Conservation (phyloP, 2,113 vertebrate genomes). For the Phocoena sinus region DNA sequence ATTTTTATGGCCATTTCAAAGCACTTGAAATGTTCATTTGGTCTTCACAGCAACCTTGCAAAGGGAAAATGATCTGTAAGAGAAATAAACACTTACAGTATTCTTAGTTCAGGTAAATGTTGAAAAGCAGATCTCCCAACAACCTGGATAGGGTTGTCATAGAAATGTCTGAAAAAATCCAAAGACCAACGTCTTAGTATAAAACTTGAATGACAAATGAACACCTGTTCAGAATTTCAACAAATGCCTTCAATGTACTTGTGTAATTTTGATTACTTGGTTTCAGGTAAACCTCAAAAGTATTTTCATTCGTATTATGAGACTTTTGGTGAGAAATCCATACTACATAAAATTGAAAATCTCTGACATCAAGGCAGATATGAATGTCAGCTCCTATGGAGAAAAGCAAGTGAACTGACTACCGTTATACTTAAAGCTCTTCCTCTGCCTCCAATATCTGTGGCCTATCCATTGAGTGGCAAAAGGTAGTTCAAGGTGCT, state of each 20-base stretch:
- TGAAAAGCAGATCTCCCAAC: conserved; percentile 93
- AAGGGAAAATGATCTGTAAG: neutral
- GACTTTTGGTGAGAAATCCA: neutral
- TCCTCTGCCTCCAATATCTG: neutral
- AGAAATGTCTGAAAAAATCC: conserved; percentile 90
- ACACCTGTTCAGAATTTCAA: neutral
- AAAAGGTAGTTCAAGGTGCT: neutral
- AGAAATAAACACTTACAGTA: conserved; percentile 81
- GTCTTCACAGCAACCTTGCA: neutral
- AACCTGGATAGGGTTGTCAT: conserved; percentile 93
- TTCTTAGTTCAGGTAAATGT: conserved; percentile 90
- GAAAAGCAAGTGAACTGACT: neutral
- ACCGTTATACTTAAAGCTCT: neutral
- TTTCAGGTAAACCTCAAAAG: neutral
- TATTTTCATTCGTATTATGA: neutral
- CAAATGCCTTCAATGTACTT: neutral
- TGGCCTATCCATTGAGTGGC: neutral
- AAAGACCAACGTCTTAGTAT: conserved; percentile 34
- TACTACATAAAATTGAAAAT: neutral
- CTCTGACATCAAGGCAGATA: neutral
- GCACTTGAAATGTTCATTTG: neutral
- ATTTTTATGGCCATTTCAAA: conserved; percentile 21
- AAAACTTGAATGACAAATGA: neutral
- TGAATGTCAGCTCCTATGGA: neutral
- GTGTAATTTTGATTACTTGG: neutral